These are phyloP conservation scores for Caenorhabditis doughertyi DNA, from an alignment of 2,888 invertebrate genomes.

Conservation along the genomic window DNA sequence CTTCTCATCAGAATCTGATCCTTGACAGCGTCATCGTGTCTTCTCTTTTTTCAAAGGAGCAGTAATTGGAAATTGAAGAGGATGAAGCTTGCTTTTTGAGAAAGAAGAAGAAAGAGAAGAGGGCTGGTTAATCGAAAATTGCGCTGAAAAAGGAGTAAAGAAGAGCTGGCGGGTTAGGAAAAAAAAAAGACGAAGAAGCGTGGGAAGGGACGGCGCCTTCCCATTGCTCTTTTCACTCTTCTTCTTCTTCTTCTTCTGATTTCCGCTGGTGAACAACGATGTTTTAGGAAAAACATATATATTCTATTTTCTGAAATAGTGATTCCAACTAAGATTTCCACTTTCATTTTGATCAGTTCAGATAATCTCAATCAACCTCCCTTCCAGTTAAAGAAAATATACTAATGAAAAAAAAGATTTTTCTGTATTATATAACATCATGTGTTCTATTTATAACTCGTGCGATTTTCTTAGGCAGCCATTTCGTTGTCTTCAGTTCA, in stretches of 20 bases:
- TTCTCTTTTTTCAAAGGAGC: slow-evolving; percentile 17
- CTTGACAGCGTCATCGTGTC: slow-evolving; percentile 43
- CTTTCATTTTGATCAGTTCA: too few relatives aligned
- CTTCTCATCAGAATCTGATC: slow-evolving; percentile 54
- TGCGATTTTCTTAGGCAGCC: too few relatives aligned
- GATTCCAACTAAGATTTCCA: slow-evolving; percentile 18
- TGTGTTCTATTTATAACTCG: too few relatives aligned
- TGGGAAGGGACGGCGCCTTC: slow-evolving; percentile 40
- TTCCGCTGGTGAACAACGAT: slow-evolving; percentile 23
- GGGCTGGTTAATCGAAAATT: slow-evolving; percentile 61
- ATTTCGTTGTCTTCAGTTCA: too few relatives aligned
- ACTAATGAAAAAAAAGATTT: too few relatives aligned
- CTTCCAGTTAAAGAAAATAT: too few relatives aligned
- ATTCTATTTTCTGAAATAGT: slow-evolving; percentile 1
- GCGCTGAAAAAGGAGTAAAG: slow-evolving; percentile 26
- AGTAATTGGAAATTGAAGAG: slow-evolving; percentile 63
- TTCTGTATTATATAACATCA: too few relatives aligned
- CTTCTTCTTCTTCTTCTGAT: slow-evolving; percentile 44
- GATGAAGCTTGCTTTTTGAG: slow-evolving; percentile 27
- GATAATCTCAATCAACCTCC: too few relatives aligned
- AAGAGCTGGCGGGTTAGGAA: slow-evolving; percentile 24
- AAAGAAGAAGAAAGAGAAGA: background rate
- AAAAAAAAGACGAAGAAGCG: slow-evolving; percentile 43
- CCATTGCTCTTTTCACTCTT: slow-evolving; percentile 5
- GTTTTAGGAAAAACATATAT: background rate